Conservation (phyloP, 2,888 invertebrate species). For the Lamellibrachia satsuma region DNA sequence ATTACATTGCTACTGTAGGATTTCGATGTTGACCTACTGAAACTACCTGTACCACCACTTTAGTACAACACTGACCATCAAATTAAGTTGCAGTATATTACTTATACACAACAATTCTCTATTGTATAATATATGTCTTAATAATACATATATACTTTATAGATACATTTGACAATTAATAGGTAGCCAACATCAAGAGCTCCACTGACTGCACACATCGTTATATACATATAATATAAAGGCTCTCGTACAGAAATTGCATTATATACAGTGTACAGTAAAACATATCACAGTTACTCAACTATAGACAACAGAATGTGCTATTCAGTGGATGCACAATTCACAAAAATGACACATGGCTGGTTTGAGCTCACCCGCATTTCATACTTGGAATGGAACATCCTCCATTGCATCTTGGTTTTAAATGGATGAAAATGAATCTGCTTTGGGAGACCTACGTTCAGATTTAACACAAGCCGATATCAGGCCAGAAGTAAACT, state of each 20-base stretch:
- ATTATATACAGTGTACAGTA: slow-evolving; percentile 12
- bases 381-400: neutral
- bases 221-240: neutral
- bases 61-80: neutral
- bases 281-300: slow-evolving; percentile 9
- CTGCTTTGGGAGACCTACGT: neutral
- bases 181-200: neutral
- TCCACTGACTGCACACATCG: neutral
- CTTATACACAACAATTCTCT: neutral
- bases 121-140: neutral
- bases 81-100: neutral
- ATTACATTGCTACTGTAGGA: neutral
- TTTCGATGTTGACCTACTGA: neutral
- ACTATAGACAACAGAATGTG: neutral
- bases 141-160: neutral
- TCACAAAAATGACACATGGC: neutral
- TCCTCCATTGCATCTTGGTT: neutral
- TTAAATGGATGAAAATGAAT: neutral
- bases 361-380: neutral
- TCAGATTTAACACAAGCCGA: neutral
- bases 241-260: neutral
- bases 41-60: neutral
- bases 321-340: neutral
- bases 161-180: neutral
- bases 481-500: neutral